Conservation (phyloP, 37 sponge, comb jelly and placozoan genomes). For the Beroe forskalii region DNA sequence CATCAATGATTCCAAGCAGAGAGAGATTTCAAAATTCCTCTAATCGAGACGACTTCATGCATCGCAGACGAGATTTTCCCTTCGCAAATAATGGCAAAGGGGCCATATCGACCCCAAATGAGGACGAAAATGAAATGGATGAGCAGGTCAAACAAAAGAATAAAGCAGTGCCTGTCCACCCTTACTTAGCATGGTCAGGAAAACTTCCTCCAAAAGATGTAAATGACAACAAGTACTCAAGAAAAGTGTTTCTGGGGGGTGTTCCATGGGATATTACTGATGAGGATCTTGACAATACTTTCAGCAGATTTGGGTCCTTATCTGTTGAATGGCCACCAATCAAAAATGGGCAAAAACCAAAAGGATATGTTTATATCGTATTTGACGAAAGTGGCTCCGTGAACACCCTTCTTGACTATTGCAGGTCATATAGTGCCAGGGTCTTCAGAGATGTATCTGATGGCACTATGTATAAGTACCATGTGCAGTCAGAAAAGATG, state of each 20-base stretch:
- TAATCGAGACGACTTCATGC: background rate
- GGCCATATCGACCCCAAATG: background rate
- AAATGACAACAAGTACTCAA: conserved; percentile 91
- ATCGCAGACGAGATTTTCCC: background rate
- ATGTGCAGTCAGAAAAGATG: conserved; percentile 56
- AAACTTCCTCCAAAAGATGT: conserved; percentile 83
- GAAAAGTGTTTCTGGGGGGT: conserved; percentile 95
- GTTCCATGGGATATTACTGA: conserved; percentile 99
- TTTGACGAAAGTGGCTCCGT: conserved; percentile 35
- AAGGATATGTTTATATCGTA: conserved; percentile 55
- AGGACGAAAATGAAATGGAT: background rate
- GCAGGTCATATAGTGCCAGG: background rate
- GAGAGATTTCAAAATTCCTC: background rate
- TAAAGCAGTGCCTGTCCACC: background rate
- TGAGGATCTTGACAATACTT: conserved; percentile 75
- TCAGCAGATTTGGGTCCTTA: conserved; percentile 82
- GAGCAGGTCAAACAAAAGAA: background rate
- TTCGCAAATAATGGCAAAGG: background rate
- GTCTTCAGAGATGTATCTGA: conserved; percentile 13
- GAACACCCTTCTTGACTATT: conserved; percentile 12
- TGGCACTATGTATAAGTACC: conserved; percentile 47
- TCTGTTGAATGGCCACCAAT: conserved; percentile 98
- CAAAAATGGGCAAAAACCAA: conserved; percentile 65
- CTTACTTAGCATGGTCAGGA: conserved; percentile 83
- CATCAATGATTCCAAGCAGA: no score